Evolutionary conservation across 2,113 vertebrate species (phyloP).

Genomic region (Gymnogyps californianus): DNA sequence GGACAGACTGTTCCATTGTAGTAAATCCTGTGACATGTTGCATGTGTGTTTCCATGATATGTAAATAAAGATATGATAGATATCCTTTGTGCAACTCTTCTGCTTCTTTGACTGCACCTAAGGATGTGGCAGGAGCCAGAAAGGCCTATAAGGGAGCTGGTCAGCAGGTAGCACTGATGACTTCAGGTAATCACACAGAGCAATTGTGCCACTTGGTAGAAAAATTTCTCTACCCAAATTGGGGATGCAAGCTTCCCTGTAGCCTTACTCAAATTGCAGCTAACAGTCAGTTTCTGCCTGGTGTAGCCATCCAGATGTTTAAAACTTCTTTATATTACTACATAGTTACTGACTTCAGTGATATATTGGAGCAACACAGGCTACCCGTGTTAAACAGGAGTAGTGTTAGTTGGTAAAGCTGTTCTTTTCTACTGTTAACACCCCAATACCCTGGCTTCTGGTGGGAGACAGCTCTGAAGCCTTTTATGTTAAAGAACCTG

Average conservation of each 20-base stretch:
- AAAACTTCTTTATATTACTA: background rate
- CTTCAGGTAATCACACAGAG: background rate
- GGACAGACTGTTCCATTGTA: background rate
- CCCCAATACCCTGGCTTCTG: background rate
- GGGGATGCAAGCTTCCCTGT: background rate
- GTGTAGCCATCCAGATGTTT: background rate
- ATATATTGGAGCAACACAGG: background rate
- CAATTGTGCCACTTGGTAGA: background rate
- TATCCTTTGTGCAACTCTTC: conserved; percentile 1
- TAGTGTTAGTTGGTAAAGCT: background rate
- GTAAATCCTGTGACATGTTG: conserved; percentile 52
- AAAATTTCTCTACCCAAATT: background rate
- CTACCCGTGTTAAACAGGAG: background rate
- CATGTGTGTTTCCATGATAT: conserved; percentile 61
- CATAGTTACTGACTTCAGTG: background rate
- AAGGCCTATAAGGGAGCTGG: background rate
- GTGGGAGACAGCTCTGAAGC: background rate
- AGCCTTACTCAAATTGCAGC: background rate
- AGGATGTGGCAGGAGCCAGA: background rate
- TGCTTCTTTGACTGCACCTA: background rate
- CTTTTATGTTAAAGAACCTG: background rate
- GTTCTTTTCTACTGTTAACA: background rate
- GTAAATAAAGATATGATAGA: conserved; percentile 73
- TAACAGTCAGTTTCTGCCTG: background rate
- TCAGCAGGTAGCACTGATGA: background rate